A percentile compares a stretch with the other conserved stretches of the same genome.
Evolutionary conservation across 1,140 invertebrate species (phyloP).

Genomic region (Batillaria attramentaria): DNA sequence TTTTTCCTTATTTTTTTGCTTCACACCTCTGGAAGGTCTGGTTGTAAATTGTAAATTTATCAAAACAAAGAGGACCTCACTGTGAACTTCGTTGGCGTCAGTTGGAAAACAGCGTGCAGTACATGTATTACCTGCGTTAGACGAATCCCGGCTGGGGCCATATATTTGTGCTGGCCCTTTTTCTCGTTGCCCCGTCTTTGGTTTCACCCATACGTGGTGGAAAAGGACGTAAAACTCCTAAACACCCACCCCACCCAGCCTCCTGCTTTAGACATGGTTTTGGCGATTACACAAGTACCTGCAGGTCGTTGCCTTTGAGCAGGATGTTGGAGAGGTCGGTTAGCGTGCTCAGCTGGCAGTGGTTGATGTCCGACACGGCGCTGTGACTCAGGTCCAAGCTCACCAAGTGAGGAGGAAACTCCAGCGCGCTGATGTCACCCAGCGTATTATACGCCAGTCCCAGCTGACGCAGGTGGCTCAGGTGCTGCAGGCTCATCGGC

Average conservation of each 20-base stretch:
- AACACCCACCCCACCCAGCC: neutral
- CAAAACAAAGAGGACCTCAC: too few relatives aligned
- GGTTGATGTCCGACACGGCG: slow-evolving; percentile 31
- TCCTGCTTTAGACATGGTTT: neutral
- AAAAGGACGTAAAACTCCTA: neutral
- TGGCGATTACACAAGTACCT: neutral
- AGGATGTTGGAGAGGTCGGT: slow-evolving; percentile 40
- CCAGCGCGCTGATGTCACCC: slow-evolving; percentile 14
- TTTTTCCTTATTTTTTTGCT: too few relatives aligned
- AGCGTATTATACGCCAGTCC: slow-evolving; percentile 37
- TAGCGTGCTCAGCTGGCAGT: slow-evolving; percentile 36
- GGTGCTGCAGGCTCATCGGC: slow-evolving; percentile 22
- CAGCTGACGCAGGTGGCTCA: slow-evolving; percentile 38
- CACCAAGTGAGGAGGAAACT: slow-evolving; percentile 42
- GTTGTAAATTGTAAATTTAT: too few relatives aligned
- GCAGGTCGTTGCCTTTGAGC: slow-evolving; percentile 11
- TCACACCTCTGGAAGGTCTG: too few relatives aligned
- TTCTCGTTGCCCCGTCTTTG: too few relatives aligned
- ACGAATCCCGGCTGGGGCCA: too few relatives aligned
- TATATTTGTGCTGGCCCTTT: too few relatives aligned
- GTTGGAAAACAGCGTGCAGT: too few relatives aligned
- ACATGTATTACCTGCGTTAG: too few relatives aligned
- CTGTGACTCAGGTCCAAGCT: slow-evolving; percentile 43
- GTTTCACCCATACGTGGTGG: neutral
- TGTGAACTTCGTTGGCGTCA: too few relatives aligned